A percentile compares a stretch with the other conserved stretches of the same genome.
Evolutionary conservation across 2,888 invertebrate species (phyloP).

Genomic region (Notodonta dromedarius): DNA sequence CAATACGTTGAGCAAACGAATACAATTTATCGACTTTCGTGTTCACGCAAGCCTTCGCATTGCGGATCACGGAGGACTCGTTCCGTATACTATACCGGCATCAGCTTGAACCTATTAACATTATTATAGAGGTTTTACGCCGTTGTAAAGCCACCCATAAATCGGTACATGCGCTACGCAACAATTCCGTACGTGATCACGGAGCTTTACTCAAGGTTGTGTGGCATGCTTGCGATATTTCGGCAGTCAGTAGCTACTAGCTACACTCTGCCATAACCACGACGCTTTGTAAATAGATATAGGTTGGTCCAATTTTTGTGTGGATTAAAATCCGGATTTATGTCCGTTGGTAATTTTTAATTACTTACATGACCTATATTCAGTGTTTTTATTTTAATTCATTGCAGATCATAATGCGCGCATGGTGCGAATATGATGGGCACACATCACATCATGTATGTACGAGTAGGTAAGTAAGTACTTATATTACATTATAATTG

Average conservation of each 20-base stretch:
- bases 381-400: neutral
- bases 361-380: neutral
- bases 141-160: slow-evolving; percentile 29
- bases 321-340: neutral
- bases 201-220: slow-evolving; percentile 13
- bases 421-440: neutral
- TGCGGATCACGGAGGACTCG: neutral
- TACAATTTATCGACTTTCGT: no score
- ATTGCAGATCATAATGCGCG: neutral
- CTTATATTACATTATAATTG: no score
- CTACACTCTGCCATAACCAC: neutral
- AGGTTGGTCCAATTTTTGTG: neutral
- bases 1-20: no score
- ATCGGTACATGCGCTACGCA: slow-evolving; percentile 23
- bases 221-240: slow-evolving; percentile 22
- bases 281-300: neutral
- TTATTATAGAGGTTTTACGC: slow-evolving; percentile 28
- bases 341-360: neutral
- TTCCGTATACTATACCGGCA: neutral
- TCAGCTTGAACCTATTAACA: slow-evolving; percentile 6
- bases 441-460: no score
- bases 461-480: no score
- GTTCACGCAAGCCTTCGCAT: neutral
- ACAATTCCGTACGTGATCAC: slow-evolving; percentile 20
- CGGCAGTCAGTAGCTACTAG: slow-evolving; percentile 9